These are phyloP conservation scores for Yponomeuta plumbellus DNA, from an alignment of 2,888 invertebrate species.

Conservation along the genomic window DNA sequence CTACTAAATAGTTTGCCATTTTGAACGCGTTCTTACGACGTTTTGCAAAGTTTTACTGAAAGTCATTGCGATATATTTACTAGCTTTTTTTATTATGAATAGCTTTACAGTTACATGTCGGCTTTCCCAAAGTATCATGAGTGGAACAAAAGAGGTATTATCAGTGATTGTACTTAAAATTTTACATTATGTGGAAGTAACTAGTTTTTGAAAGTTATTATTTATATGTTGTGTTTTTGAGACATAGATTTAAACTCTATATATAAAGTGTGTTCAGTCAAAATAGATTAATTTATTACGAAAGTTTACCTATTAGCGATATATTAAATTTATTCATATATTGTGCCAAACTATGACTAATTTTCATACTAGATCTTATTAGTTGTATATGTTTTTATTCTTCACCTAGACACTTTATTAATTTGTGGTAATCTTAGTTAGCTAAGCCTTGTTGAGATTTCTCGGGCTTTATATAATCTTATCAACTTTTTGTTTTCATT, in stretches of 20 bases:
- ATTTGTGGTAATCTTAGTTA: conserved; percentile 7
- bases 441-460: not conserved
- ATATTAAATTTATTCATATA: conserved; percentile 28
- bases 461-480: not conserved
- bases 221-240: conserved; percentile 18
- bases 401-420: not conserved
- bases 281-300: conserved; percentile 29
- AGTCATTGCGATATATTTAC: conserved; percentile 44
- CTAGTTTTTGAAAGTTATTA: conserved; percentile 19
- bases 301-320: conserved; percentile 53
- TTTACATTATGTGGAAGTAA: conserved; percentile 30
- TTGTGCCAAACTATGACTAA: conserved; percentile 52
- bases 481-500: not conserved
- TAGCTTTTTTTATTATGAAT: conserved; percentile 61
- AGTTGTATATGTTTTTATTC: conserved; percentile 16
- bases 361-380: conserved; percentile 16
- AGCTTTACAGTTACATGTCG: conserved; percentile 73
- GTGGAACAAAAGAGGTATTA: conserved; percentile 39
- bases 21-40: not conserved
- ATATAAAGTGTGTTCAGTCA: conserved; percentile 10
- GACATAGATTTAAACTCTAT: not conserved
- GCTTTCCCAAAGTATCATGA: conserved; percentile 55
- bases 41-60: conserved; percentile 38
- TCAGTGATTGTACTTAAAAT: conserved; percentile 63
- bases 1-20: conserved; percentile 40